Evolutionary conservation across 2,113 vertebrate species (phyloP).

Genomic region (Strix aluco): DNA sequence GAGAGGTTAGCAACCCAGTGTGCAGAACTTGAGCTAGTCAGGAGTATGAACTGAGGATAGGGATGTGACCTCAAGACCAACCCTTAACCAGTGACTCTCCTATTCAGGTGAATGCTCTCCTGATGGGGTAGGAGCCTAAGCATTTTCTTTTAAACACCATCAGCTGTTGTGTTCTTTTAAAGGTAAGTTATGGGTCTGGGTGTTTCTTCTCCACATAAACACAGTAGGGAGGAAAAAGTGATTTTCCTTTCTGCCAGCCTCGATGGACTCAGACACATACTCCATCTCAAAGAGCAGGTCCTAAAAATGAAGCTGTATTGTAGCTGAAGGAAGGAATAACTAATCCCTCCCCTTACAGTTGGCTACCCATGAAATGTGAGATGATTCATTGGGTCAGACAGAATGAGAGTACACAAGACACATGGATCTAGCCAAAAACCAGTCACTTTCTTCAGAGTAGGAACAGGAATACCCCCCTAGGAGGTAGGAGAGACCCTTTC

Average conservation of each 20-base stretch:
- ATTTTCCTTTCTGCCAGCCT: background rate
- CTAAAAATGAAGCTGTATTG: background rate
- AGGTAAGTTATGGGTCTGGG: background rate
- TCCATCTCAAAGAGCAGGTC: background rate
- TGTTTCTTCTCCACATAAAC: background rate
- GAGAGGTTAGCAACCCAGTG: background rate
- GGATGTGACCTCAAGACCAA: fast-evolving
- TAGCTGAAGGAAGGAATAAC: background rate
- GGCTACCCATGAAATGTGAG: background rate
- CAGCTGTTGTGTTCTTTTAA: background rate
- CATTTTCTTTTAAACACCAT: background rate
- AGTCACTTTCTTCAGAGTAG: fast-evolving
- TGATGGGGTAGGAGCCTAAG: background rate
- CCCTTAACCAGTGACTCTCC: background rate
- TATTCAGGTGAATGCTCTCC: background rate
- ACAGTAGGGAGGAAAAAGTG: background rate
- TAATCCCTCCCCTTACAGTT: background rate
- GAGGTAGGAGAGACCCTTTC: background rate
- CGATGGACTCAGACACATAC: fast-evolving
- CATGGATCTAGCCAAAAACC: background rate
- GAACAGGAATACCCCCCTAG: background rate
- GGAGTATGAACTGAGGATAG: background rate
- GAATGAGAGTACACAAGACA: background rate
- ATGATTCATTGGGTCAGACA: background rate
- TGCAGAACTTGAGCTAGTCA: background rate